These are phyloP conservation scores for Lottia scabra DNA, from an alignment of 2,888 invertebrate species.

Conservation along the genomic window DNA sequence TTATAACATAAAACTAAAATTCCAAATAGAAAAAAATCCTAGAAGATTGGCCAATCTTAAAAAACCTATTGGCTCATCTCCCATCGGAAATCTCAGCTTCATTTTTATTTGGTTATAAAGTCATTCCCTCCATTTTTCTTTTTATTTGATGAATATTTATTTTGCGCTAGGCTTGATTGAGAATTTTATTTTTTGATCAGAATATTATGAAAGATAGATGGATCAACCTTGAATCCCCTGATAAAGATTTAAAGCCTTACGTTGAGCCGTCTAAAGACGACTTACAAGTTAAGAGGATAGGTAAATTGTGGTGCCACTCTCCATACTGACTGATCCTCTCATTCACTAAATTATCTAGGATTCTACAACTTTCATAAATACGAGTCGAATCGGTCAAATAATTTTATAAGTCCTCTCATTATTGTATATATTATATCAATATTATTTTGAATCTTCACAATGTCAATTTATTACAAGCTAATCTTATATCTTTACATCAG, in stretches of 20 bases:
- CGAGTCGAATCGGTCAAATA: no score
- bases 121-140: constrained; percentile 12
- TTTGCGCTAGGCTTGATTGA: constrained; percentile 16
- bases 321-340: not conserved
- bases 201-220: constrained; percentile 92
- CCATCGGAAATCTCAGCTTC: no score
- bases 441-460: no score
- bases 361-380: not conserved
- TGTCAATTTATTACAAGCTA: no score
- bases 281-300: constrained; percentile 63
- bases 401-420: no score
- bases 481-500: no score
- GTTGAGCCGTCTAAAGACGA: constrained; percentile 75
- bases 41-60: no score
- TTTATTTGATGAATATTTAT: constrained; percentile 1
- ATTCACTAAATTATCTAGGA: not conserved
- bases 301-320: constrained; percentile 45
- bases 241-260: constrained; percentile 95
- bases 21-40: no score
- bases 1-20: no score
- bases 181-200: constrained; percentile 46
- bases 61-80: no score
- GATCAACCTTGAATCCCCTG: constrained; percentile 99
- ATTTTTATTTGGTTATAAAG: not conserved
- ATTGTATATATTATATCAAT: not conserved